These are phyloP conservation scores for Eriocheir sinensis DNA, from an alignment of 1,140 invertebrate genomes.

Conservation along the genomic window DNA sequence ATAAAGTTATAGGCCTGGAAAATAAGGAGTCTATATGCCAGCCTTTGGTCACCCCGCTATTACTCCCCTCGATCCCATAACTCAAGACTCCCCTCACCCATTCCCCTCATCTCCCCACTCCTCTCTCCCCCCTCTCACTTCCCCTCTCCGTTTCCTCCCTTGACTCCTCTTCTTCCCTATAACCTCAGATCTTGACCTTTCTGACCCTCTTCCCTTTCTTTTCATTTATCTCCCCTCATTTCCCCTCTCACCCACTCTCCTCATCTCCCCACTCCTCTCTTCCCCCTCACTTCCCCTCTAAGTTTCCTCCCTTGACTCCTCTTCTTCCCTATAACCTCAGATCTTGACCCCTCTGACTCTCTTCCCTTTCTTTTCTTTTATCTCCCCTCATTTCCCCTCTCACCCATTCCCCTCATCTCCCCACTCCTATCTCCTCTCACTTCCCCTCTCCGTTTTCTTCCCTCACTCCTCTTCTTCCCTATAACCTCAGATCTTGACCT, in stretches of 20 bases:
- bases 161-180: neutral
- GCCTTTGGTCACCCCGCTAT: no score
- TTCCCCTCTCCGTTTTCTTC: no score
- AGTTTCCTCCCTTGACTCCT: neutral
- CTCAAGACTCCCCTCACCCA: neutral
- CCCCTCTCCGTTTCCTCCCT: neutral
- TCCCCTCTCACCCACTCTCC: neutral
- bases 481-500: no score
- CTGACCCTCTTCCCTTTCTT: neutral
- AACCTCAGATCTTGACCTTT: neutral
- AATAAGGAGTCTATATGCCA: no score
- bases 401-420: no score
- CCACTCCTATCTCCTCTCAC: neutral
- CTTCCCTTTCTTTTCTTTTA: neutral
- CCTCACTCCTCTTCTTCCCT: no score
- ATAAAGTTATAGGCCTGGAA: neutral
- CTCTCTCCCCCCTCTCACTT: neutral
- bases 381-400: neutral
- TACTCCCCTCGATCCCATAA: neutral
- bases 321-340: no score
- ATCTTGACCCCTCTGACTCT: neutral
- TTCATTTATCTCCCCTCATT: neutral
- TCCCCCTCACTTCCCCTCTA: neutral
- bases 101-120: neutral
- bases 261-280: neutral